Evolutionary conservation across 1,140 invertebrate species (phyloP), one percentile per base, ranked within the genome.

Genomic region (Papilio xuthus): DNA sequence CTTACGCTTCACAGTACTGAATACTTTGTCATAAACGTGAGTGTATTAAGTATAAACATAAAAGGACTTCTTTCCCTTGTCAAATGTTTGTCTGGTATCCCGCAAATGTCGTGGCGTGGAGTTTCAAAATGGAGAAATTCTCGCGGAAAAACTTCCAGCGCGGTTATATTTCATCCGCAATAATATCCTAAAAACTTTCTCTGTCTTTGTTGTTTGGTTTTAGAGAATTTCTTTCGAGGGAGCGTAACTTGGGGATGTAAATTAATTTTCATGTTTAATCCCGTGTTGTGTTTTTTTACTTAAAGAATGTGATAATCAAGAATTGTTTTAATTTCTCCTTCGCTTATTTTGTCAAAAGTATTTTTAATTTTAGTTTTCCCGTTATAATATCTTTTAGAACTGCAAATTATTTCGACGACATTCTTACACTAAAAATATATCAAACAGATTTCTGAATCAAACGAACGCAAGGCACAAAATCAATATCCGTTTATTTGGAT

Each of bases 171-270:
- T 90, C 90, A 90, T 78, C 79, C 80, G 81, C 70, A 72, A 69
- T 86, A 79, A 85, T 87, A 88, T 80, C 56, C 76, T 53, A 77
- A 76, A 81, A 84, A 83, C 82, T 82, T 78, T 81, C 78, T 80
- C 82, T 85, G 83, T 90, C 89, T 90, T 91, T 90, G 88, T 89
- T 90, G 83, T 90, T 90, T 86, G 84, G 86, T 85, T 86, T 83
- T 77, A 78, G 63, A 79, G 83, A 85, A 88, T 89, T 67, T 83
- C 86, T 88, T 86, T 85, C 74, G 37, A 47, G 42, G 75, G 76
- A 78, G 79, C 72, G 81, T 18, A 53, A 8, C 80, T 87, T 85
- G 84, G 84, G 73, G 60, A 84, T 72, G 83, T 84, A 86, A 89
- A 89, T 88, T 90, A 89, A 88, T 91, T 86, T 86, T 73, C 69